Evolutionary conservation across 2,113 vertebrate species (phyloP).

Genomic region (Spheniscus mendiculus): DNA sequence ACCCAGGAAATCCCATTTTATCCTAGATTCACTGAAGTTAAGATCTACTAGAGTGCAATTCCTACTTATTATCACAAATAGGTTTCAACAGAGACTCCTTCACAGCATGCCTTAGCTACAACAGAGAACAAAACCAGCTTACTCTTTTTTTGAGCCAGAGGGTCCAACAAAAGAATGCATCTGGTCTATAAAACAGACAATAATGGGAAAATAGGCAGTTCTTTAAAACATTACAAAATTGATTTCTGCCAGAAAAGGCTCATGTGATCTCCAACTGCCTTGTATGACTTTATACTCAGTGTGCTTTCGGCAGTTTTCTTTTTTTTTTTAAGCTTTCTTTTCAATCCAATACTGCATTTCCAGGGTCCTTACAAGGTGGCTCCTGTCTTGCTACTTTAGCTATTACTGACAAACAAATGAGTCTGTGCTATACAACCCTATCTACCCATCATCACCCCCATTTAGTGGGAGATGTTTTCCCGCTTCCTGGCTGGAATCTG

Average conservation of each 20-base stretch:
- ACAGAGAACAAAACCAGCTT: background rate
- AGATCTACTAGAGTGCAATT: background rate
- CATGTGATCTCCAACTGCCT: background rate
- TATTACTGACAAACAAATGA: background rate
- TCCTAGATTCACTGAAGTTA: background rate
- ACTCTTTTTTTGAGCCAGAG: background rate
- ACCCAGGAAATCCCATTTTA: background rate
- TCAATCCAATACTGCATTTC: background rate
- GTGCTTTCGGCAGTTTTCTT: background rate
- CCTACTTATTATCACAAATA: background rate
- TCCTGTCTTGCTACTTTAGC: background rate
- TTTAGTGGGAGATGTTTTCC: background rate
- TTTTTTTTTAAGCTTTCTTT: background rate
- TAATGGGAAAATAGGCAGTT: background rate
- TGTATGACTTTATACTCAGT: background rate
- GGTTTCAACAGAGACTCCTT: background rate
- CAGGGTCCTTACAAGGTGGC: background rate
- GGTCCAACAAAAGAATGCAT: background rate
- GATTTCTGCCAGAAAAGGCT: background rate
- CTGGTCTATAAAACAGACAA: background rate
- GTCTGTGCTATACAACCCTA: background rate
- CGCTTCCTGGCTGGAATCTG: background rate
- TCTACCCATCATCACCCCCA: background rate
- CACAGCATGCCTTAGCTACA: background rate
- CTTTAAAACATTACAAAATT: background rate